Evolutionary conservation across 2,888 invertebrate genomes (phyloP).

Genomic region (Sinodicranocentrus sp.): DNA sequence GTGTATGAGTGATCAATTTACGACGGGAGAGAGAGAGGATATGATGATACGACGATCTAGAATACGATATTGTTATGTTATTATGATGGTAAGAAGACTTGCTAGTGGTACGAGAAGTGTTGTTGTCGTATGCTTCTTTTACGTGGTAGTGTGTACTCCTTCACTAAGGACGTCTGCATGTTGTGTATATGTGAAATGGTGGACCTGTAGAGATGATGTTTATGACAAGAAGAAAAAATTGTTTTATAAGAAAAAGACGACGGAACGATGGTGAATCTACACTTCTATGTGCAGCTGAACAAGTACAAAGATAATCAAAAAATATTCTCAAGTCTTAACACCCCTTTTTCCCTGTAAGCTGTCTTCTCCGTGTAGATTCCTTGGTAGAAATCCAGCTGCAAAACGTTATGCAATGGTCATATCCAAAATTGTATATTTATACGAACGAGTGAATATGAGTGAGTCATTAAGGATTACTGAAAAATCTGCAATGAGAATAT

Average conservation of each 20-base stretch:
- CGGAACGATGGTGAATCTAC: neutral
- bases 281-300: neutral
- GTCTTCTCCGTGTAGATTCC: neutral
- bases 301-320: constrained; percentile 29
- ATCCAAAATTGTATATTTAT: neutral
- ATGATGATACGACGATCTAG: constrained; percentile 30
- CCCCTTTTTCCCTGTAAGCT: constrained; percentile 15
- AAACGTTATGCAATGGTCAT: neutral
- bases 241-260: constrained; percentile 29
- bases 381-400: constrained; percentile 24
- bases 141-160: constrained; percentile 21
- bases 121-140: constrained; percentile 46
- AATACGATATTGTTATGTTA: constrained; percentile 46
- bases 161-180: constrained; percentile 14
- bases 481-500: constrained; percentile 8
- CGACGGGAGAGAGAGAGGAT: constrained; percentile 28
- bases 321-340: constrained; percentile 1
- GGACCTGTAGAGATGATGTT: constrained; percentile 25
- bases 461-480: constrained; percentile 21
- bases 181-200: too few species aligned
- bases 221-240: constrained; percentile 53
- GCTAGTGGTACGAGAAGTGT: constrained; percentile 26
- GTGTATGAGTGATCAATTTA: constrained; percentile 57
- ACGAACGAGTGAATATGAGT: constrained; percentile 12
- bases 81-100: constrained; percentile 32